Base-by-base conservation (phyloP, 2,113 vertebrate species). In the Cheilinus undulatus region DNA sequence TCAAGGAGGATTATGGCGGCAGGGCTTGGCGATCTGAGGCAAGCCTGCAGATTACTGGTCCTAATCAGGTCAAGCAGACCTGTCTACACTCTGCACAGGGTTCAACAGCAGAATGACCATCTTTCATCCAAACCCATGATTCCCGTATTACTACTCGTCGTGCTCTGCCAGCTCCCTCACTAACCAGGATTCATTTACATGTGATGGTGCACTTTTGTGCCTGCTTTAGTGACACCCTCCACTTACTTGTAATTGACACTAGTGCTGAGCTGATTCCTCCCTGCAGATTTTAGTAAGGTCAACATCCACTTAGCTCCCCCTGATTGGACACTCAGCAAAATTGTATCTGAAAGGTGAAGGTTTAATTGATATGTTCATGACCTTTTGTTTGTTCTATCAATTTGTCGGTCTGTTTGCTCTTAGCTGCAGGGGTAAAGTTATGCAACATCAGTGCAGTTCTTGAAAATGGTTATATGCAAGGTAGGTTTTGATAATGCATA, bases 11-110 rank as follows among this genome's bases (percentile, higher is more conserved):
- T 92, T 92, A 93, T 1, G 0, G 71, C 34, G 26, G 13, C 61
- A 43, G 72, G 84, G 84, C 79, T 50, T 76, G 87, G 66, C 40
- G 53, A 90, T 76, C 89, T 81, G 68, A 79, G 60, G 53, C 66
- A 61, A 81, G 40, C 60, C 53, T 63, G 23, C 1, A 86, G 93
- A 93, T 94, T 94, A 93, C 62, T 65, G 54, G 54, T 56, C 53
- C 69, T 93, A 93, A 93, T 83, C 89, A 69, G 92, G 90, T 94
- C 90, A 92, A 80, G 86, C 49, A 6, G 52, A 13, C 68, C 58
- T 13, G 80, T 79, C 83, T 86, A 66, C 76, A 68, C 12, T 79
- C 83, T 86, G 69, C 76, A 68, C 12, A 70, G 53, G 69, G 52
- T 85, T 71, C 73, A 77, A 59, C 48, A 34, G 60, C 20, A 73